Conservation (phyloP, 2,113 vertebrate species). For the Suricata suricatta region DNA sequence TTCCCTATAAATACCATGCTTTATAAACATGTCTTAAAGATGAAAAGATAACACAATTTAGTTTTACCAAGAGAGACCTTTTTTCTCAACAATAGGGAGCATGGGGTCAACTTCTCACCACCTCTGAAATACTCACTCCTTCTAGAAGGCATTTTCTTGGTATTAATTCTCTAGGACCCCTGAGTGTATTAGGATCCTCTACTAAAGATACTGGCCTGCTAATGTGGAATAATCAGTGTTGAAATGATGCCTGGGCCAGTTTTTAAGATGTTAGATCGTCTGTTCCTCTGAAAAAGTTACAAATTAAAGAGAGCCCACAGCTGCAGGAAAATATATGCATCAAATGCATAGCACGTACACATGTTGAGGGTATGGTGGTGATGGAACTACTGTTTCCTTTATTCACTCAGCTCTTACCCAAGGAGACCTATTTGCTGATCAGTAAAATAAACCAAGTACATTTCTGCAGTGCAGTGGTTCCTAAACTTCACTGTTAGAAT, state of each 20-base stretch:
- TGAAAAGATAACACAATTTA: neutral
- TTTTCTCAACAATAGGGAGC: neutral
- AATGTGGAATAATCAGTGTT: neutral
- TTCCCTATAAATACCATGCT: neutral
- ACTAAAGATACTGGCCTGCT: neutral
- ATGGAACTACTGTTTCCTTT: neutral
- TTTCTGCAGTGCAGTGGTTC: neutral
- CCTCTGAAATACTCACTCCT: neutral
- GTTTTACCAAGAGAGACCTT: neutral
- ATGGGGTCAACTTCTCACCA: neutral
- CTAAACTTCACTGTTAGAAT: neutral
- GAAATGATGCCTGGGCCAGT: neutral
- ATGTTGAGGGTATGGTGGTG: neutral
- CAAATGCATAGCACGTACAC: rapidly evolving
- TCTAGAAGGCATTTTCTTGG: neutral
- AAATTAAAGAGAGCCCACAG: neutral
- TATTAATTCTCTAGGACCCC: neutral
- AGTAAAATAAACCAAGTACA: neutral
- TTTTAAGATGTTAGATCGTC: neutral
- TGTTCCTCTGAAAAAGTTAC: neutral
- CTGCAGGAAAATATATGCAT: neutral
- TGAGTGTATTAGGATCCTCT: neutral
- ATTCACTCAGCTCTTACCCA: neutral
- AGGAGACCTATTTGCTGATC: neutral
- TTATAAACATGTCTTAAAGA: neutral